Conservation (phyloP, 92 coral and sea anemone species). For the Epizoanthus ramosus region DNA sequence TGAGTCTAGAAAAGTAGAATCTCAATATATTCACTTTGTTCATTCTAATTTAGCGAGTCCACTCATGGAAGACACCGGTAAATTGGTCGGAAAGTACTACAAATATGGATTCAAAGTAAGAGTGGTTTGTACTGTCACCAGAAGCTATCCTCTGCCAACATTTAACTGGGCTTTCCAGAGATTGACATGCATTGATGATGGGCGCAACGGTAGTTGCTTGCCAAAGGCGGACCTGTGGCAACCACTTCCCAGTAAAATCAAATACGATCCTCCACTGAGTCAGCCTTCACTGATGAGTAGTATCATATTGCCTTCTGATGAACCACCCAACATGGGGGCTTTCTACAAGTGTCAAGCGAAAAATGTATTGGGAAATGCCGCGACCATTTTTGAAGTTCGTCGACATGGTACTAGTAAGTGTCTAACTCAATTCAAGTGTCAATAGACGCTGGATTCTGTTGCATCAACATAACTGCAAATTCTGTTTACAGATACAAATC, state of each 20-base stretch:
- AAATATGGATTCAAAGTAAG: not conserved
- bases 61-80: not conserved
- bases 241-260: too few relatives aligned
- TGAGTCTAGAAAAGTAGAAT: too few relatives aligned
- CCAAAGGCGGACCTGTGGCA: conserved; percentile 18
- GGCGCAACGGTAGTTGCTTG: not conserved
- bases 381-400: not conserved
- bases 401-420: not conserved
- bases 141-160: conserved; percentile 11
- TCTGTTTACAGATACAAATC: too few relatives aligned
- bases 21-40: too few relatives aligned
- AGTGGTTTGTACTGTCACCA: conserved; percentile 3
- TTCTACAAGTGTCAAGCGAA: conserved; percentile 17
- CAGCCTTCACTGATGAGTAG: conserved; percentile 4
- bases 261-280: too few relatives aligned
- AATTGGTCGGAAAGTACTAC: not conserved
- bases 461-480: too few relatives aligned
- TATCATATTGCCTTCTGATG: conserved; percentile 11
- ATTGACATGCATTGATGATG: too few relatives aligned
- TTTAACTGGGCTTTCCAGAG: conserved; percentile 18
- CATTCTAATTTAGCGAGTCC: not conserved
- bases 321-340: conserved; percentile 18
- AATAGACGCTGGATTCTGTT: too few relatives aligned
- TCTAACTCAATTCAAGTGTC: too few relatives aligned
- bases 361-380: conserved; percentile 16